These are phyloP conservation scores for Plebejus melissa DNA, from an alignment of 2,888 invertebrate species.

Conservation along the genomic window DNA sequence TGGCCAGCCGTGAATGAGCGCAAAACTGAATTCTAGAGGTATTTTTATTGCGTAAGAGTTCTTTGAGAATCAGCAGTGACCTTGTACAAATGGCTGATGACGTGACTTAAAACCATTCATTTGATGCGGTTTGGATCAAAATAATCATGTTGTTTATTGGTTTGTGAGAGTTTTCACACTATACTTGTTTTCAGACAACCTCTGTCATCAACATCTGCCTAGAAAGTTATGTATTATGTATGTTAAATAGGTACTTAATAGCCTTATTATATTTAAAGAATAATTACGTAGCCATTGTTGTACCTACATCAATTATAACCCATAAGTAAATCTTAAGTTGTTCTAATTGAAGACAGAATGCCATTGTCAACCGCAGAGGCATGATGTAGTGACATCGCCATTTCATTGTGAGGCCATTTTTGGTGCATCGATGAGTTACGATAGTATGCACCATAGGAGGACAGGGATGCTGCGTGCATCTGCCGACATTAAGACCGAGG, in stretches of 20 bases:
- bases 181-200: no score
- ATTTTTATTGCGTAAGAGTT: neutral
- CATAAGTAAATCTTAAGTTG: no score
- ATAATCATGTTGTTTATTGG: no score
- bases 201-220: no score
- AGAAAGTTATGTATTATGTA: no score
- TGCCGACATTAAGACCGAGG: neutral
- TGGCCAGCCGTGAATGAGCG: slow-evolving; percentile 28
- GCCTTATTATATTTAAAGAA: no score
- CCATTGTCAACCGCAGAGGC: neutral
- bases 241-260: no score
- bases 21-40: slow-evolving; percentile 11
- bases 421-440: neutral
- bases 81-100: neutral
- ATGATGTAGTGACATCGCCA: neutral
- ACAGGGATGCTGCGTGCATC: neutral
- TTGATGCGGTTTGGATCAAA: no score
- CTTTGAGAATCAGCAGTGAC: neutral
- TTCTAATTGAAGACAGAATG: neutral
- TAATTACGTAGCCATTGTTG: no score
- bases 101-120: neutral
- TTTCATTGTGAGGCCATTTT: neutral
- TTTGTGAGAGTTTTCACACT: no score
- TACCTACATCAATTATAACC: no score
- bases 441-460: neutral